Percentiles rank a stretch among this genome's conserved stretches.
Evolutionary conservation across 2,113 vertebrate genomes (phyloP).

Genomic region (Micromys minutus): DNA sequence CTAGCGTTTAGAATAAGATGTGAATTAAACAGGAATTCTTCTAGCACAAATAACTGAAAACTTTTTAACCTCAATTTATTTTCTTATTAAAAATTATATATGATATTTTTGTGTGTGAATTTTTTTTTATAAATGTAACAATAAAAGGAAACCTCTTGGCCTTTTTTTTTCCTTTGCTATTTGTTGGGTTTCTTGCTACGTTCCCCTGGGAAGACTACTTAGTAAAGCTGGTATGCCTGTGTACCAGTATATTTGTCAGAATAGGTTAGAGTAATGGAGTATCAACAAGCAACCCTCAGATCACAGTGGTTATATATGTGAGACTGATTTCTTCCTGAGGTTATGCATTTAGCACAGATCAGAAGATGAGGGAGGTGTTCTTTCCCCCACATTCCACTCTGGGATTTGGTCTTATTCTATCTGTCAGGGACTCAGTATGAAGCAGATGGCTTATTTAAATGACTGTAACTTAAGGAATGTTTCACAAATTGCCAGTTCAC

Average conservation of each 20-base stretch:
- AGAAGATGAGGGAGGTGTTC: neutral
- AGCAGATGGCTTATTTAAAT: constrained; percentile 21
- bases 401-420: constrained; percentile 13
- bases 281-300: neutral
- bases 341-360: neutral
- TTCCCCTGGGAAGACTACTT: neutral
- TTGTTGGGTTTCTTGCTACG: neutral
- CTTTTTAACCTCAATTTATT: neutral
- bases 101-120: neutral
- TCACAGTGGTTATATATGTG: neutral
- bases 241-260: neutral
- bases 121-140: neutral
- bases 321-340: neutral
- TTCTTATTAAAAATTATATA: neutral
- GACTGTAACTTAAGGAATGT: constrained; percentile 3
- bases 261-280: neutral
- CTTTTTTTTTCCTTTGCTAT: neutral
- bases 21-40: neutral
- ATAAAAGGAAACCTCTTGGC: neutral
- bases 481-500: neutral
- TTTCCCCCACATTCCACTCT: neutral
- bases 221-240: neutral
- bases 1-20: neutral
- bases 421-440: neutral
- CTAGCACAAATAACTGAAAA: neutral